Base-by-base conservation (phyloP, 2,113 vertebrate genomes). In the Gila orcuttii region DNA sequence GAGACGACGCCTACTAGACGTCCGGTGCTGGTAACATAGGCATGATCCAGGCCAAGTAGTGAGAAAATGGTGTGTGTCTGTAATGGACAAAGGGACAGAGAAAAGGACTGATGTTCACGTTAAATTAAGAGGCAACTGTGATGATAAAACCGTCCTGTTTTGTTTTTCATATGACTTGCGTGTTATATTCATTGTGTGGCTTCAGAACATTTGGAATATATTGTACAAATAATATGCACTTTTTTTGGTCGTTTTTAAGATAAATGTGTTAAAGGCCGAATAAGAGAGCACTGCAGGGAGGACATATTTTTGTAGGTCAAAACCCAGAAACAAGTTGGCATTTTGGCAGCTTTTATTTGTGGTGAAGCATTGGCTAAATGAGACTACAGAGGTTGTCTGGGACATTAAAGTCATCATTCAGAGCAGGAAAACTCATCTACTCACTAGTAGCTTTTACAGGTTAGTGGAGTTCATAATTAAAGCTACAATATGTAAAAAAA, bases 61-160 rank as follows among this genome's bases (percentile, higher is more conserved):
- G 98, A 99, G 94, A 99, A 99, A 91, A 99, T 96, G 47, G 97
- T 99, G 93, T 99, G 98, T 60, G 98, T 99, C 98, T 99, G 93
- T 2, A 73, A 83, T 77, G 55, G 17, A 89, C 39, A 83, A 39
- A 89, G 55, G 76, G 36, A 84, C 15, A 36, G 28, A n/a, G 76
- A 80, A 59, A 57, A 69, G 13, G 71, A 74, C 45, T 66, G 9
- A 81, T 33, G 64, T 77, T 75, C 36, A 75, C 4, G 2, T n/a
- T 52, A 59, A 5, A 39, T 42, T 39, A 82, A 36, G 66, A 6
- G 12, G 4, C 19, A 66, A 66, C 57, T 42, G 4, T 42, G 3
- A 47, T 17, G 64, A 45, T 19, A 69, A 13, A 86, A 39, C 2
- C 0, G 45, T 6, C 15, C 7, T 3, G 31, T n/a, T n/a, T 60